Percentiles rank a stretch among this genome's conserved stretches.
phyloP scores from a whole-genome alignment of 2,113 vertebrate genomes.

The Ranitomeya imitator region DNA sequence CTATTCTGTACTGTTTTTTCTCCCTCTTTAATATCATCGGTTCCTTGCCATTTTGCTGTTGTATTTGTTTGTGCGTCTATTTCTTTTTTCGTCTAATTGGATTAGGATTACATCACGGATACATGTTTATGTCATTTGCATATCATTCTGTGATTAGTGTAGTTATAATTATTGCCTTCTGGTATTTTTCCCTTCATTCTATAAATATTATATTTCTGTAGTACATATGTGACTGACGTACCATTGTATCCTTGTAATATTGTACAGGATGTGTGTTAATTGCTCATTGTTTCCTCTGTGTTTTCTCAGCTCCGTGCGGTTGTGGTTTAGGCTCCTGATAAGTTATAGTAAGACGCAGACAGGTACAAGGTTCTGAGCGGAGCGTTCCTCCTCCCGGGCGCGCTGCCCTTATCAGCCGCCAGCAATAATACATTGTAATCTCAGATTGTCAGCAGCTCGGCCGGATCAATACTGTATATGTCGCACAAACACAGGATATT shows the following conservation, averaged over 20 bases:
- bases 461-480: constrained; percentile 12
- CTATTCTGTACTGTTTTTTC: too few species aligned
- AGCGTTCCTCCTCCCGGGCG: background rate
- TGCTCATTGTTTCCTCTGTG: too few species aligned
- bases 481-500: constrained; percentile 5
- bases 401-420: constrained; percentile 11
- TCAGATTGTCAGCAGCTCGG: constrained; percentile 4
- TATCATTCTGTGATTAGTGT: background rate
- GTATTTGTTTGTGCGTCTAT: too few species aligned
- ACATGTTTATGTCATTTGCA: background rate
- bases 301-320: background rate
- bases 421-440: constrained; percentile 13
- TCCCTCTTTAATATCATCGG: too few species aligned
- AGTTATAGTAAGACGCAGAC: background rate
- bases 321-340: background rate
- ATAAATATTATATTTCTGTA: background rate
- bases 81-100: too few species aligned
- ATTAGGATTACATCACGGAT: too few species aligned
- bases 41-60: too few species aligned
- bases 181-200: too few species aligned
- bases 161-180: too few species aligned
- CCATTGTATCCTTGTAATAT: background rate
- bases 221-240: background rate
- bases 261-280: too few species aligned
- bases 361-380: background rate